A percentile compares a stretch with the other conserved stretches of the same genome.
These are phyloP conservation scores for Microtus pennsylvanicus DNA, from an alignment of 2,113 vertebrate genomes.

Conservation along the genomic window DNA sequence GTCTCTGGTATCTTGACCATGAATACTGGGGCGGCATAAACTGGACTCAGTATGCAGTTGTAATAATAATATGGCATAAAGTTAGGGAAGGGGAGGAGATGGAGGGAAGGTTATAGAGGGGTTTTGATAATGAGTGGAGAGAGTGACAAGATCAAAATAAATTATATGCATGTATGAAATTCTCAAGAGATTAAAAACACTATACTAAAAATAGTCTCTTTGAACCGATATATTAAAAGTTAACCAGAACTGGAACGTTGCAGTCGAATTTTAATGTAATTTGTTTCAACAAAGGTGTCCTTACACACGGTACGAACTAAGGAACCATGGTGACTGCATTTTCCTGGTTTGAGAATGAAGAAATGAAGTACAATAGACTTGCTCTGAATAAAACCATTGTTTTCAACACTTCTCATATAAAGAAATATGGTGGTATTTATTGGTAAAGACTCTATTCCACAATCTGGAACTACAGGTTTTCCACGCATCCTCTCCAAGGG, in stretches of 20 bases:
- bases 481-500: background rate
- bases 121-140: background rate
- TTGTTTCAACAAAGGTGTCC: background rate
- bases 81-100: background rate
- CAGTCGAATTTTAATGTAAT: background rate
- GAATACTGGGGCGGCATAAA: background rate
- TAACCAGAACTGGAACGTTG: background rate
- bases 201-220: background rate
- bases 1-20: background rate
- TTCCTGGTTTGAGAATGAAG: background rate
- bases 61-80: background rate
- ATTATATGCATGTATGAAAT: background rate
- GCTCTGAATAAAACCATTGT: background rate
- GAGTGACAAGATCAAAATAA: background rate
- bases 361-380: background rate
- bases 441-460: background rate
- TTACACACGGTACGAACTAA: background rate
- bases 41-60: background rate
- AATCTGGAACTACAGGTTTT: background rate
- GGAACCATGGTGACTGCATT: background rate
- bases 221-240: background rate
- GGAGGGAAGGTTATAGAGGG: too few species aligned
- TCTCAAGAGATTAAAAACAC: background rate
- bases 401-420: background rate
- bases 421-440: background rate